Evolutionary conservation across 2,113 vertebrate species (phyloP).

Genomic region (Neogale vison): DNA sequence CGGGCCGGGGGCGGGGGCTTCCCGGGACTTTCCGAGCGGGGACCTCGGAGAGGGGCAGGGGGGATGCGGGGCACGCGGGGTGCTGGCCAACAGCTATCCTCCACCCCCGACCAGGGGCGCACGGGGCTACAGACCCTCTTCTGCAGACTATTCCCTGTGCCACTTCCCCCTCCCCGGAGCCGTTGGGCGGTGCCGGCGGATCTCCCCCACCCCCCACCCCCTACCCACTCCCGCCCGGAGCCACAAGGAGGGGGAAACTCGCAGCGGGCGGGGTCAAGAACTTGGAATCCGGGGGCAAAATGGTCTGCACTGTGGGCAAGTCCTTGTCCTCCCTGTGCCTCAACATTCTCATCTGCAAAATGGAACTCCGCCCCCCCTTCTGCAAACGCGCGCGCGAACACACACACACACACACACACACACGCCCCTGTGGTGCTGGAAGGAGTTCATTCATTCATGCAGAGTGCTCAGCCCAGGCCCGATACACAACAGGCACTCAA

Average conservation of each 20-base stretch:
- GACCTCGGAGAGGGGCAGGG: neutral
- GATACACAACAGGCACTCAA: neutral
- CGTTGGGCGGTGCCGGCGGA: neutral
- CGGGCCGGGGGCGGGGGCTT: neutral
- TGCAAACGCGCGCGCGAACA: neutral
- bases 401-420: neutral
- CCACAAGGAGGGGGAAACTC: neutral
- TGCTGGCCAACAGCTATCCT: neutral
- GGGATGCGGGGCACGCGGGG: neutral
- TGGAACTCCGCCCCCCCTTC: too few species aligned
- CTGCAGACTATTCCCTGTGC: neutral
- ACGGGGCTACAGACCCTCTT: neutral
- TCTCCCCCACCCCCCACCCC: neutral
- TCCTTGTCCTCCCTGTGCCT: neutral
- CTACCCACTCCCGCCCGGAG: rapidly evolving
- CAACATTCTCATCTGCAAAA: neutral
- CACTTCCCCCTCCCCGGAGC: too few species aligned
- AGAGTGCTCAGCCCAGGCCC: neutral
- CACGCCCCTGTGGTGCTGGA: neutral
- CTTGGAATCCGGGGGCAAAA: neutral
- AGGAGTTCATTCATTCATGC: neutral
- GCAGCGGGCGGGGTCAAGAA: neutral
- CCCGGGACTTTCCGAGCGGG: conserved; percentile 25
- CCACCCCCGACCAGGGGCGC: neutral
- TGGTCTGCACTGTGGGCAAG: neutral